Evolutionary conservation across 2,888 invertebrate genomes (phyloP).

Genomic region (Napeogenes sylphis): DNA sequence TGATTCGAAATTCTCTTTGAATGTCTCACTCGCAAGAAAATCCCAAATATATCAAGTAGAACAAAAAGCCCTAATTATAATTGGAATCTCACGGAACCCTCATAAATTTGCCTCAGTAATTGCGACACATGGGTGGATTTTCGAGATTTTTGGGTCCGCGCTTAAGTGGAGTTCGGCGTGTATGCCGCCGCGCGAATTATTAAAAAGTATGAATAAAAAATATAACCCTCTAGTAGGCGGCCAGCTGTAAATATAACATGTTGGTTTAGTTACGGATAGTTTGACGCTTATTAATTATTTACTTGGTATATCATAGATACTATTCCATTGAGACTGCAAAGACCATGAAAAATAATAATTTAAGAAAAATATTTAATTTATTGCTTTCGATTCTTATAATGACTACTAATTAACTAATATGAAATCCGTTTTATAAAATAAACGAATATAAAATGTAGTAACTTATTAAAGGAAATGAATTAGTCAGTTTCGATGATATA

Average conservation of each 20-base stretch:
- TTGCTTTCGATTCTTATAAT: no score
- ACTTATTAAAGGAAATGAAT: no score
- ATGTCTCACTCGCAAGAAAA: neutral
- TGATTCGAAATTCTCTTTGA: neutral
- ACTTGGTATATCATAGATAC: neutral
- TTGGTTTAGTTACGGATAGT: slow-evolving; percentile 46
- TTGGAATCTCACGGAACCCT: slow-evolving; percentile 51
- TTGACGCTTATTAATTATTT: slow-evolving; percentile 35
- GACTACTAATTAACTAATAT: no score
- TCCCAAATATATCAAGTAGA: slow-evolving; percentile 8
- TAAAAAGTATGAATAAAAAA: slow-evolving; percentile 60
- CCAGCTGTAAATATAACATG: slow-evolving; percentile 54
- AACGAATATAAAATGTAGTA: no score
- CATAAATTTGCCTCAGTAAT: slow-evolving; percentile 44
- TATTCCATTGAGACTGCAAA: neutral
- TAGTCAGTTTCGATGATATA: no score
- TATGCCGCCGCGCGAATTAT: slow-evolving; percentile 66
- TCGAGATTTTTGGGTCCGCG: slow-evolving; percentile 69
- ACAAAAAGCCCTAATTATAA: slow-evolving; percentile 30
- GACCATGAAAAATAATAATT: slow-evolving; percentile 10
- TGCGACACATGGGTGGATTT: slow-evolving; percentile 67
- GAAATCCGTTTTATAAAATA: no score
- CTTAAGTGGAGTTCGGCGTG: slow-evolving; percentile 65
- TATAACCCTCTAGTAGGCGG: slow-evolving; percentile 53
- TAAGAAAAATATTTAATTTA: no score